Conservation (phyloP, 1,140 invertebrate species). For the Danaus melanippus region DNA sequence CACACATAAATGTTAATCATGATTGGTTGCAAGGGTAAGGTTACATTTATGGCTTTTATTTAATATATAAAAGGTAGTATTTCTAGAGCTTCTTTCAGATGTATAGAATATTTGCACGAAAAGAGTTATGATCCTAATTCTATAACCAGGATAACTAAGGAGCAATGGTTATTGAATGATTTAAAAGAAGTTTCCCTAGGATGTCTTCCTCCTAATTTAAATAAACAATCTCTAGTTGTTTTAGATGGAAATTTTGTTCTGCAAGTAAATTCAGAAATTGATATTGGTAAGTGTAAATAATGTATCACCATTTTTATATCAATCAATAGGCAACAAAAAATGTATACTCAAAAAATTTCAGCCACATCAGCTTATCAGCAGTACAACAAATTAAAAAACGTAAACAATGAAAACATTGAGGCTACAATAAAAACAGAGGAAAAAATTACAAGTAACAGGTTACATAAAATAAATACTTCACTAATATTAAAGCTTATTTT, state of each 20-base stretch:
- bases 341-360: slow-evolving; percentile 21
- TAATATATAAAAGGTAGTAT: too few species aligned
- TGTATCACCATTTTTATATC: slow-evolving; percentile 1
- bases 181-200: slow-evolving; percentile 61
- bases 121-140: slow-evolving; percentile 30
- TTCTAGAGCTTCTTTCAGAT: slow-evolving; percentile 35
- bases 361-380: slow-evolving; percentile 67
- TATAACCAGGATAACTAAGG: slow-evolving; percentile 48
- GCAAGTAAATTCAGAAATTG: slow-evolving; percentile 57
- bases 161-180: slow-evolving; percentile 67
- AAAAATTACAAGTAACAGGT: slow-evolving; percentile 58
- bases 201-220: slow-evolving; percentile 48
- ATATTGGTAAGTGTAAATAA: slow-evolving; percentile 39
- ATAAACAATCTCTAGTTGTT: slow-evolving; percentile 31
- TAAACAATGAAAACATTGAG: slow-evolving; percentile 64
- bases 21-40: slow-evolving; percentile 59
- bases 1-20: slow-evolving; percentile 8
- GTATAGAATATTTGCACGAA: slow-evolving; percentile 52
- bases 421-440: slow-evolving; percentile 55
- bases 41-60: too few species aligned
- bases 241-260: slow-evolving; percentile 53
- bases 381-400: slow-evolving; percentile 59
- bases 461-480: slow-evolving; percentile 8
- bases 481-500: background rate
- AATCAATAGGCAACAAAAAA: slow-evolving; percentile 1